These are phyloP conservation scores for Hemibates koningsi DNA, from an alignment of 2,113 vertebrate species.

Conservation along the genomic window DNA sequence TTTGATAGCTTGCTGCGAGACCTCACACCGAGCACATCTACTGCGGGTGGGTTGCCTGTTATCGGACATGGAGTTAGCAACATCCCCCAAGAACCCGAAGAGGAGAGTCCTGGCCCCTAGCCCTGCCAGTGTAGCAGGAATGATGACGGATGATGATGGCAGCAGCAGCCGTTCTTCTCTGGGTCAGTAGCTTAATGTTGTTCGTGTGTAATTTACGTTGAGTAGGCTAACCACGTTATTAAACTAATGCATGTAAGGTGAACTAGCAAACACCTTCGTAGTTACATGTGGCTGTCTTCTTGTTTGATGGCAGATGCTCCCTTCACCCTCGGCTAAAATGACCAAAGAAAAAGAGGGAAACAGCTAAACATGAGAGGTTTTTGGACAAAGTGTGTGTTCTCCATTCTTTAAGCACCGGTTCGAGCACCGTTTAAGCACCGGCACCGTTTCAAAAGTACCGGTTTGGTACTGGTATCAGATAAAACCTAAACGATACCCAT, in stretches of 20 bases:
- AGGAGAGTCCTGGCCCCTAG: rapidly evolving
- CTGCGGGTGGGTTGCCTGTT: background rate
- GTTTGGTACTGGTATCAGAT: background rate
- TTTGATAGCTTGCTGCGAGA: too few species aligned
- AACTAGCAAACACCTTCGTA: rapidly evolving
- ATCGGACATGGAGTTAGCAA: too few species aligned
- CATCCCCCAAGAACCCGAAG: too few species aligned
- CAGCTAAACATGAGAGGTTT: background rate
- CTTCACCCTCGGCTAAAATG: background rate
- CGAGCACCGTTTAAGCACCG: background rate
- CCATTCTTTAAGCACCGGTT: background rate
- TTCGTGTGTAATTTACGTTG: rapidly evolving
- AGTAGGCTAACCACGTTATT: background rate
- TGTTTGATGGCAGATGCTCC: background rate
- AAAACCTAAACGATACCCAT: background rate
- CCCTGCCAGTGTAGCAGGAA: background rate
- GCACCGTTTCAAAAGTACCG: background rate
- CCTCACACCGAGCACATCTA: too few species aligned
- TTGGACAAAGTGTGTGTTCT: background rate
- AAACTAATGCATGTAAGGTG: rapidly evolving
- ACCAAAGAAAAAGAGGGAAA: background rate
- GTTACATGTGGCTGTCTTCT: background rate
- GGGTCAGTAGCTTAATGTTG: rapidly evolving
- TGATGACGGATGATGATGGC: rapidly evolving
- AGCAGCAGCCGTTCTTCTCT: background rate